phyloP scores from a whole-genome alignment of 2,888 invertebrate genomes.

The Aricia artaxerxes region DNA sequence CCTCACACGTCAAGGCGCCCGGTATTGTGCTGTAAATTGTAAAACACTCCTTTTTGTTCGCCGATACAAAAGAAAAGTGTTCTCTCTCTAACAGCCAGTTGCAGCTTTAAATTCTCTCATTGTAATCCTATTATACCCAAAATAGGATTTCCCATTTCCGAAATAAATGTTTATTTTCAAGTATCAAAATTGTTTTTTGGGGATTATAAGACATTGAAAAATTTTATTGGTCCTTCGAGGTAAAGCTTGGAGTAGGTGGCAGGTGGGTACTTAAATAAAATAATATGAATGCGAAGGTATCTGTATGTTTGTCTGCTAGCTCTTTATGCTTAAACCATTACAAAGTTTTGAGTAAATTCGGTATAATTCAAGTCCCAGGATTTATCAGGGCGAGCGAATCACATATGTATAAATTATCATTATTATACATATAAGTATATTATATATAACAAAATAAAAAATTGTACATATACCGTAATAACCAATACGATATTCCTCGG shows the following conservation, averaged over 20 bases:
- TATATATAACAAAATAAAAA: no score
- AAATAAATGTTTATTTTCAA: constrained; percentile 13
- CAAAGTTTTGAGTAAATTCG: no score
- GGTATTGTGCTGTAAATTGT: constrained; percentile 38
- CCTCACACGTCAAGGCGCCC: constrained; percentile 38
- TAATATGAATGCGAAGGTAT: no score
- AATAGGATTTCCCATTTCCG: background rate
- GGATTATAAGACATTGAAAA: background rate
- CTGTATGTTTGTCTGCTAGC: no score
- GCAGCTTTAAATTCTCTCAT: constrained; percentile 14
- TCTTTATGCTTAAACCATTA: no score
- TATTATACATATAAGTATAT: no score
- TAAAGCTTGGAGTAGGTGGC: no score
- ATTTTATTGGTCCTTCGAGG: background rate
- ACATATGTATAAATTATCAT: no score
- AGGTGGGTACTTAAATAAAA: no score
- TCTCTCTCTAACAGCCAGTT: constrained; percentile 31
- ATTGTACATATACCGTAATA: constrained; percentile 14
- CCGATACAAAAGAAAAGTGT: constrained; percentile 37
- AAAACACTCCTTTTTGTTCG: constrained; percentile 39
- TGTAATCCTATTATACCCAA: constrained; percentile 24
- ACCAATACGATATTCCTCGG: constrained; percentile 20
- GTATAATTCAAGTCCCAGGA: no score
- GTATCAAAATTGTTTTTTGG: constrained; percentile 11
- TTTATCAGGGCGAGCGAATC: no score